Conservation (phyloP, 2,797 vertebrate genomes). For the Dermochelys coriacea region DNA sequence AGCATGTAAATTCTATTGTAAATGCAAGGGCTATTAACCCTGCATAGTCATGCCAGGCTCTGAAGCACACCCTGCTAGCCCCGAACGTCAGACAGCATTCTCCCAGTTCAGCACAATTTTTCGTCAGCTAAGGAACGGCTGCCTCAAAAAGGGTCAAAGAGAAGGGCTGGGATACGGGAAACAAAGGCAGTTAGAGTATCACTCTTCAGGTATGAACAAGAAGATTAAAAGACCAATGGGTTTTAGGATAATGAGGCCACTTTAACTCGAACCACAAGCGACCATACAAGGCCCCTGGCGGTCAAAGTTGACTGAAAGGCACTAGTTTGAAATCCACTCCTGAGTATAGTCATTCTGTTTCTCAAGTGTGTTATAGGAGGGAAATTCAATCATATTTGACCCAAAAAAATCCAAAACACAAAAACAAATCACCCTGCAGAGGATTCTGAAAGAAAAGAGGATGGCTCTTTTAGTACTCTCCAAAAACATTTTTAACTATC, state of each 20-base stretch:
- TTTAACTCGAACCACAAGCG: neutral
- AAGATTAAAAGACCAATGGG: neutral
- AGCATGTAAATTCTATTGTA: conserved; percentile 78
- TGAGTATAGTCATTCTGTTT: neutral
- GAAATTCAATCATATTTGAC: neutral
- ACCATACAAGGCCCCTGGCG: neutral
- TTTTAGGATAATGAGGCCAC: neutral
- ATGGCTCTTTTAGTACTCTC: neutral
- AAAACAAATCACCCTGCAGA: neutral
- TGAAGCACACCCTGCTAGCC: conserved; percentile 29
- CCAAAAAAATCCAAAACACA: rapidly evolving
- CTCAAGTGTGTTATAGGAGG: neutral
- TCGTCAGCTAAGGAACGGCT: conserved; percentile 4
- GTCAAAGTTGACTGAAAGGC: neutral
- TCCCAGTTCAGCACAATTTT: conserved; percentile 30
- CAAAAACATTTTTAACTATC: neutral
- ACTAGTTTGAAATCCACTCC: neutral
- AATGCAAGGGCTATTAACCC: conserved; percentile 65
- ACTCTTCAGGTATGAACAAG: neutral
- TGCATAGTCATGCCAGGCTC: conserved; percentile 10
- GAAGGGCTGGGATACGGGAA: neutral
- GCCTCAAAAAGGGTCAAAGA: neutral
- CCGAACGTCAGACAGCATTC: conserved; percentile 16
- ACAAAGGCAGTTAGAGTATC: neutral
- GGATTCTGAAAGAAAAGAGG: neutral